Conservation (phyloP, 2,113 vertebrate genomes). For the Pelecanoides urinatrix region DNA sequence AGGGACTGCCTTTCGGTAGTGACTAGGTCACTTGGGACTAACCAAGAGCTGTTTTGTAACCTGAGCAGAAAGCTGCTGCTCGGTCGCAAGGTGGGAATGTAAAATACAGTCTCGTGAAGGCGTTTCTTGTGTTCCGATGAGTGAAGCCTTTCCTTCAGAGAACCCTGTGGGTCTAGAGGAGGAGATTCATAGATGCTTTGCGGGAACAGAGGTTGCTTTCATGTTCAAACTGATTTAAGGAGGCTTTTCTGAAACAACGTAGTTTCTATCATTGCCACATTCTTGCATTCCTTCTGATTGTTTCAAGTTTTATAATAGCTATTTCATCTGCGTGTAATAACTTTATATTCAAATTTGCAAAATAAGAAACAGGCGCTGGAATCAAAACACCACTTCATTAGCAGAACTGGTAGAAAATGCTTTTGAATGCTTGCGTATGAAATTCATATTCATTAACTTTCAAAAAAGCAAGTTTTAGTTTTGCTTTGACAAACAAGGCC, state of each 20-base stretch:
- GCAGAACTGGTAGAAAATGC: background rate
- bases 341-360: background rate
- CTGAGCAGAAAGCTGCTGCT: background rate
- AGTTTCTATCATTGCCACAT: accelerated
- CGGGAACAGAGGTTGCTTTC: background rate
- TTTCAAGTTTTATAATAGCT: background rate
- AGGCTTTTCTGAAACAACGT: background rate
- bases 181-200: background rate
- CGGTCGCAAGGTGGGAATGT: accelerated
- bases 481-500: background rate
- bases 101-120: background rate
- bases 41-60: accelerated
- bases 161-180: accelerated
- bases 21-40: background rate
- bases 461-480: too few relatives aligned
- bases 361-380: background rate
- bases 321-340: background rate
- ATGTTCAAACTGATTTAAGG: background rate
- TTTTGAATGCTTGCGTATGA: background rate
- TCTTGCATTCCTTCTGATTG: background rate
- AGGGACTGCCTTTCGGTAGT: too few relatives aligned
- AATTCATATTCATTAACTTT: background rate
- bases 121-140: accelerated
- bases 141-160: background rate
- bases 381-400: background rate